phyloP scores from a whole-genome alignment of 2,797 vertebrate genomes.

The Notolepis coatsorum region DNA sequence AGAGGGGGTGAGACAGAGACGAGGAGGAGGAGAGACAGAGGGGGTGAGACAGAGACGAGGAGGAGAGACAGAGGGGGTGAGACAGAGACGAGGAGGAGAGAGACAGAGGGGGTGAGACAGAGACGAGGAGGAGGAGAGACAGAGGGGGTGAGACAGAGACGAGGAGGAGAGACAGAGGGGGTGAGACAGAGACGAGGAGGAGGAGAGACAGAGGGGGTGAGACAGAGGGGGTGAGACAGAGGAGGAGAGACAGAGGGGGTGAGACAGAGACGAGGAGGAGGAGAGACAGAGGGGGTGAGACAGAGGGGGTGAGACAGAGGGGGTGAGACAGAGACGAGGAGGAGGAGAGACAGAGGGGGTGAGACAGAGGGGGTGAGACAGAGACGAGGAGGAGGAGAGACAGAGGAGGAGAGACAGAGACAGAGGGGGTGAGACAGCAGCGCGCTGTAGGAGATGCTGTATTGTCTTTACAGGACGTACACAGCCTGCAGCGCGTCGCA shows the following conservation, averaged over 20 bases:
- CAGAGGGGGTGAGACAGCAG: constrained; percentile 16
- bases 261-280: not conserved
- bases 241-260: constrained; percentile 8
- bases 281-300: no score
- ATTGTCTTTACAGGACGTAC: not conserved
- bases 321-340: not conserved
- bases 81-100: not conserved
- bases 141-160: constrained; percentile 10
- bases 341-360: constrained; percentile 10
- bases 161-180: no score
- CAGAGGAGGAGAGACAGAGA: not conserved
- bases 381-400: not conserved
- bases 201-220: constrained; percentile 8
- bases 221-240: constrained; percentile 52
- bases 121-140: constrained; percentile 11
- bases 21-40: constrained; percentile 3
- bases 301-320: constrained; percentile 1
- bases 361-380: constrained; percentile 17
- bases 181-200: constrained; percentile 23
- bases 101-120: no score
- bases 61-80: constrained; percentile 8
- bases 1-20: no score
- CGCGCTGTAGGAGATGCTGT: constrained; percentile 2
- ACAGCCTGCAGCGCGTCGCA: not conserved
- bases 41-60: not conserved